Base-by-base conservation (phyloP, 2,113 vertebrate genomes). In the Tetrao urogallus region DNA sequence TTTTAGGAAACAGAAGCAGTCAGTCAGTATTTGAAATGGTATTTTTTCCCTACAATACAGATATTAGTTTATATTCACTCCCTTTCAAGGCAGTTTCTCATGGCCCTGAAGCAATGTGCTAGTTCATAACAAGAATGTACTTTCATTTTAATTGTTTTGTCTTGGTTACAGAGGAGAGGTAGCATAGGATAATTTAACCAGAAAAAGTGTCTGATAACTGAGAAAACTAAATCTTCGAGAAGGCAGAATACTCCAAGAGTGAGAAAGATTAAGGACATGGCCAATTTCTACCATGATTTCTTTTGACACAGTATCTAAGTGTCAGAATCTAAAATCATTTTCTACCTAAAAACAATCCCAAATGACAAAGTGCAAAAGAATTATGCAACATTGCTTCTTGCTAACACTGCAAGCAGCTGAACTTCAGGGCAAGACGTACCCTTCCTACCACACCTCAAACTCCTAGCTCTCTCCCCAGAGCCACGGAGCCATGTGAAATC, bases 1-100 rank as follows among this genome's bases (percentile, higher is more conserved):
- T 98, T 99, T 98, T 98, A 98, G 98, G 98, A 97, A 98, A 98
- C 98, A 98, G 97, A 98, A 98, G 96, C 98, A 98, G 97, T 97
- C 97, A 98, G 96, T 98, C 96, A 97, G 97, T 97, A 97, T 97
- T 97, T 95, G 83, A 98, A 97, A 97, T 90, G 90, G 70, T 92
- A 60, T 66, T 96, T 97, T 92, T 90, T 97, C 96, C 43, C 94
- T 94, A 90, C 89, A 97, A 95, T 96, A 73, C 85, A 96, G 97
- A 96, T 95, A 96, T 90, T 97, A 94, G 95, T 96, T 97, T 96
- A 86, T 95, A 97, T 95, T 97, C 92, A 43, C 83, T 94, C 76
- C 75, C 66, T 97, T 96, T 97, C 63, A 65, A 96, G 89, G 94
- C 88, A 92, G 92, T 80, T 96, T 97, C 87, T 93, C 88, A 47